Evolutionary conservation across 2,888 invertebrate genomes (phyloP), one percentile per base, ranked within the genome.

Genomic region (Galerucella calmariensis): DNA sequence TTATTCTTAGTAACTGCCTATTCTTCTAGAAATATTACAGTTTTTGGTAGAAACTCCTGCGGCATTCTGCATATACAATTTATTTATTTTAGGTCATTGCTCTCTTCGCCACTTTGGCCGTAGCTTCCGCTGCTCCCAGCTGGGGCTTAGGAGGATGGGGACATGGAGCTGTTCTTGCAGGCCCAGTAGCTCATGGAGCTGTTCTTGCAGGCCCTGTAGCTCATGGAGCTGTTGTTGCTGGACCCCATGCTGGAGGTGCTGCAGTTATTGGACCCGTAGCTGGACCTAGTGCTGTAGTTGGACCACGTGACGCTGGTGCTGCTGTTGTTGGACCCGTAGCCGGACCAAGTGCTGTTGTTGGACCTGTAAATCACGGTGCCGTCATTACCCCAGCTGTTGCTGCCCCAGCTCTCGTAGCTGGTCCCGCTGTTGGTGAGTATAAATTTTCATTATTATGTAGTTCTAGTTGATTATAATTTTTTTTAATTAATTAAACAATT

Each of bases 31-130:
- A 20, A 20, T 20, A 20, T 20, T 5, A 35, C 35, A 35, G 5
- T 35, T 35, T 5, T 35, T 35, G 35, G 35, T 35, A 41, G 8
- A 41, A 41, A 41, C 35, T 9, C 35, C 8, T 41, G 35, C 8
- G 9, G 1, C 35, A 9, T 41, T 41, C 35, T 41, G 35, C 5
- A 41, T 8, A 41, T 41, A 8, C 48, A 48, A 14, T 48, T 48
- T 48, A 14, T 5, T 74, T 56, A 56, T 73, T 76, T 35, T 56
- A 81, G 81, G 77, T 81, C 56, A 20, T 76, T 16, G 74, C 77
- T 11, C 53, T 75, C 58, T 77, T 78, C 69, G 81, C 80, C 72
- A 77, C 78, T 71, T 75, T 81, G 67, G 80, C 81, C 51, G 79
- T 81, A 61, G 79, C 79, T 69, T 67, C 71, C 35, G 80, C 79